Conservation (phyloP, 1,140 invertebrate genomes). For the Zaprionus kolodkinae region DNA sequence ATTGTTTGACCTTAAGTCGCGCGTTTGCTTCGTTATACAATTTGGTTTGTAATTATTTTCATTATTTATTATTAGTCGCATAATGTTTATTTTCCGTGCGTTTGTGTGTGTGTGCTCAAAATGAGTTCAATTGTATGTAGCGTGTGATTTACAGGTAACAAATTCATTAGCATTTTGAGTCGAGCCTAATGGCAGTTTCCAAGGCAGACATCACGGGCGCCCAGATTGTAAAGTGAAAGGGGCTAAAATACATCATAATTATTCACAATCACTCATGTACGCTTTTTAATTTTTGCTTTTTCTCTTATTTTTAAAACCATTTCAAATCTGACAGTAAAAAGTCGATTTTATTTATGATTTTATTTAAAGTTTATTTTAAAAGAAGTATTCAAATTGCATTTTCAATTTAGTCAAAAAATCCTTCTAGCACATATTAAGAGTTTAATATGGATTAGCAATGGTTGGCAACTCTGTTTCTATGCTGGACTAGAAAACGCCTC, state of each 20-base stretch:
- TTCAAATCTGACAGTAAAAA: not conserved
- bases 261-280: not conserved
- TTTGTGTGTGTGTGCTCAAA: conserved; percentile 14
- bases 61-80: conserved; percentile 61
- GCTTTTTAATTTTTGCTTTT: not conserved
- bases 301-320: not conserved
- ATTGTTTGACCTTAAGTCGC: conserved; percentile 64
- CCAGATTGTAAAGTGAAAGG: conserved; percentile 36
- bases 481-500: not conserved
- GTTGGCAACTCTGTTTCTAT: not conserved
- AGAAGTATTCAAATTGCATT: not conserved
- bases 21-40: conserved; percentile 50
- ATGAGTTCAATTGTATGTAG: conserved; percentile 27
- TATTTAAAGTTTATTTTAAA: not conserved
- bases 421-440: too few relatives aligned
- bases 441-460: not conserved
- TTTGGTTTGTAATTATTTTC: conserved; percentile 63
- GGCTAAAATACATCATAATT: conserved; percentile 1
- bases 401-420: too few relatives aligned
- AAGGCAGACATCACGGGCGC: conserved; percentile 21
- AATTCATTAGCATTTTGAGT: conserved; percentile 44
- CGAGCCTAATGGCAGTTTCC: conserved; percentile 13
- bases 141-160: conserved; percentile 25
- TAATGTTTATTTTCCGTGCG: conserved; percentile 29
- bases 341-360: not conserved